Evolutionary conservation across 1,140 invertebrate genomes (phyloP).

Genomic region (Formica exsecta): DNA sequence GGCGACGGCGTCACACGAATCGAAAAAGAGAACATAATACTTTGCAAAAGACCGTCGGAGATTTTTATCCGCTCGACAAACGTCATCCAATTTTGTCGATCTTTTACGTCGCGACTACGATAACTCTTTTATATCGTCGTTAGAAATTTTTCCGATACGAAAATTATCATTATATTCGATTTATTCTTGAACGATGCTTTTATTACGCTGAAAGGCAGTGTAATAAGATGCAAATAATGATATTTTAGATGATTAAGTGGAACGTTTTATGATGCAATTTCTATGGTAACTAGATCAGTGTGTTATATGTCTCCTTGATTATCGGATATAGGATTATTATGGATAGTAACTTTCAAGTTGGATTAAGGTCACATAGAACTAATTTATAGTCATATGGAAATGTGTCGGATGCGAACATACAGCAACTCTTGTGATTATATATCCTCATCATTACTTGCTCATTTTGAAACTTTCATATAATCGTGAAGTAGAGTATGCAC

Average conservation of each 20-base stretch:
- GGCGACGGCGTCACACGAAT: constrained; percentile 16
- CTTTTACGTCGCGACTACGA: not conserved
- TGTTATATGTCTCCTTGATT: not conserved
- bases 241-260: constrained; percentile 33
- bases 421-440: not conserved
- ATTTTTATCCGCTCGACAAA: not conserved
- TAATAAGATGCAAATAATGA: constrained; percentile 36
- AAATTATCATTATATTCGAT: not conserved
- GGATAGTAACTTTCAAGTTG: constrained; percentile 26
- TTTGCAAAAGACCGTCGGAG: not conserved
- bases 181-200: constrained; percentile 11
- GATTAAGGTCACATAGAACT: constrained; percentile 11
- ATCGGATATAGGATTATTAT: constrained; percentile 21
- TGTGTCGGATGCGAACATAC: not conserved
- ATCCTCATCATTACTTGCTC: not conserved
- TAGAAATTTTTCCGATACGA: not conserved
- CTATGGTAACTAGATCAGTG: constrained; percentile 37
- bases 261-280: constrained; percentile 33
- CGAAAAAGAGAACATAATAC: not conserved
- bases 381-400: constrained; percentile 21
- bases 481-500: not conserved
- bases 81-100: constrained; percentile 4
- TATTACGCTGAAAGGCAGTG: not conserved
- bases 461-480: constrained; percentile 31
- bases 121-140: not conserved